Conservation (phyloP, 1,140 invertebrate species). For the Pemphigus obesinymphae region DNA sequence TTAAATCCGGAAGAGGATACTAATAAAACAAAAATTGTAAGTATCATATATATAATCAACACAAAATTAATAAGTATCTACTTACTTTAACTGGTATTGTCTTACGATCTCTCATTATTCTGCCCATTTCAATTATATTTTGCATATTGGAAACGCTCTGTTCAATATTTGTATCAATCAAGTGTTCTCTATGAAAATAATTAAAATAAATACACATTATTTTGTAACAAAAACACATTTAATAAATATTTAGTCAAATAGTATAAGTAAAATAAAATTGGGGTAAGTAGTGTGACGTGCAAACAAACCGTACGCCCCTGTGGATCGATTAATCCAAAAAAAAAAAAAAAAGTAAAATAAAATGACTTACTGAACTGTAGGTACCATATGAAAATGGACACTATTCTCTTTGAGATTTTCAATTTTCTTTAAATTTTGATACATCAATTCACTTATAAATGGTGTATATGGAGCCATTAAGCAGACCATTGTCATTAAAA, state of each 20-base stretch:
- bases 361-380: constrained; percentile 57
- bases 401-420: constrained; percentile 58
- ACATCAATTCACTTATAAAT: constrained; percentile 94
- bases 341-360: no score
- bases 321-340: not conserved
- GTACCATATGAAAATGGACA: constrained; percentile 86
- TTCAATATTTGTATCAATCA: constrained; percentile 87
- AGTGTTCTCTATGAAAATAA: constrained; percentile 52
- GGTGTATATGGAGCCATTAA: constrained; percentile 97
- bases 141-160: constrained; percentile 88
- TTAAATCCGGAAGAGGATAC: constrained; percentile 92
- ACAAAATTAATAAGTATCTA: not conserved
- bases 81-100: constrained; percentile 82
- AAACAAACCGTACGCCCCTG: no score
- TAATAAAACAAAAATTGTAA: no score
- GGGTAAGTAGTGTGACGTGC: no score
- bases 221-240: not conserved
- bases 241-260: constrained; percentile 4
- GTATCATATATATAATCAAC: no score
- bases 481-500: constrained; percentile 82
- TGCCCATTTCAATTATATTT: constrained; percentile 87
- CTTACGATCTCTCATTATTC: constrained; percentile 86
- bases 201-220: not conserved
- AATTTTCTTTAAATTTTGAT: constrained; percentile 68
- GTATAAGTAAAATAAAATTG: no score